Percentiles rank a stretch among this genome's conserved stretches.
Evolutionary conservation across 2,113 vertebrate genomes (phyloP).

Genomic region (Thunnus thynnus): DNA sequence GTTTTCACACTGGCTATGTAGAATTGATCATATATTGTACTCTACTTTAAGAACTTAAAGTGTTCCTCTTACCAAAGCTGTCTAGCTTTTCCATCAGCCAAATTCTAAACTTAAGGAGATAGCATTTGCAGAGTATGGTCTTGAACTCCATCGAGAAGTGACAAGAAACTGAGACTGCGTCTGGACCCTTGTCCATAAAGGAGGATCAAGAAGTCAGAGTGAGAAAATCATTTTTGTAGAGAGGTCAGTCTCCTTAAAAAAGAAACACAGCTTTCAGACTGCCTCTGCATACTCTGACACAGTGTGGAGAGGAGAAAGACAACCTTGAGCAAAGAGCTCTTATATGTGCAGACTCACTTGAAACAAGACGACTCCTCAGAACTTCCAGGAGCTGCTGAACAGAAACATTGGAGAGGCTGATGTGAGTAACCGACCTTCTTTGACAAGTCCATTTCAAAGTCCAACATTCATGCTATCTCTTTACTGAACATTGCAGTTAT

Average conservation of each 20-base stretch:
- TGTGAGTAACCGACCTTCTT: conserved; percentile 7
- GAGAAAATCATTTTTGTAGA: background rate
- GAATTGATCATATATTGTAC: background rate
- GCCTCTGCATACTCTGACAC: background rate
- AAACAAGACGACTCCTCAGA: background rate
- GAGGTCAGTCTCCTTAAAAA: background rate
- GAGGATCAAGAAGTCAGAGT: background rate
- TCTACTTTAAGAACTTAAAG: background rate
- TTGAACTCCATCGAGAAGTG: background rate
- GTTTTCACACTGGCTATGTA: no score
- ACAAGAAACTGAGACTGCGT: background rate
- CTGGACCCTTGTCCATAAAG: background rate
- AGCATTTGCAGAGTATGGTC: background rate
- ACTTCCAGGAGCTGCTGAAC: background rate
- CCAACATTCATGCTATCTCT: background rate
- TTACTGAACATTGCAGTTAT: background rate
- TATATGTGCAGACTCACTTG: background rate
- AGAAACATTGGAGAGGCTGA: background rate
- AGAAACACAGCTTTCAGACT: background rate
- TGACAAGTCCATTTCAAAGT: background rate
- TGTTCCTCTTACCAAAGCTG: background rate
- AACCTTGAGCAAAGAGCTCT: background rate
- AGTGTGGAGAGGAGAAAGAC: background rate
- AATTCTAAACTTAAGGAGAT: background rate
- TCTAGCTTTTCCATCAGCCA: background rate